Base-by-base conservation (phyloP, 1,140 invertebrate species). In the Tetramorium parvispinum region DNA sequence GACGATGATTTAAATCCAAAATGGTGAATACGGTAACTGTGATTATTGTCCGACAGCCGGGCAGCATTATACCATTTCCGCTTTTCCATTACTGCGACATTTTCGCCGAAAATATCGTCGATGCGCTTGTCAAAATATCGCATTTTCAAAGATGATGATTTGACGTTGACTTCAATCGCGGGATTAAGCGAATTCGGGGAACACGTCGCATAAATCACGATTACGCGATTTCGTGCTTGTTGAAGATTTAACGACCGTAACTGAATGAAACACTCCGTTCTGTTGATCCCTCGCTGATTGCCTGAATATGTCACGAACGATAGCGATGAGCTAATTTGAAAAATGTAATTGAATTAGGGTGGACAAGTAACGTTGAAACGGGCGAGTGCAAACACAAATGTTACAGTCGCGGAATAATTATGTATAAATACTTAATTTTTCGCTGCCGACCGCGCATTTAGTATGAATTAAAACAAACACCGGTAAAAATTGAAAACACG, bases 1-100 rank as follows among this genome's bases (percentile, higher is more conserved):
- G 79, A 75, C 75, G 79, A 70, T 81, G 65, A 81, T 83, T 73
- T 73, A 83, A 73, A 73, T 83, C 43, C 40, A 73, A 57, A 83
- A 83, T 37, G 40, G 24, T 18, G 68, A n/a, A 59, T 49, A 59
- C 27, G 24, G 18, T 57, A 18, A 57, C 32, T 43, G 21, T 81
- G 65, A 81, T 73, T 73, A 75, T 59, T 49, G 51, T 21, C 43
- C 32, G 79, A 83, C 79, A 75, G 53, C 18, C 70, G 40, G 21
- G 53, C 18, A 53, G 40, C 53, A 73, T 82, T 82, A 59, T 82
- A 46, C 18, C 66, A 71, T 59, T 73, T 82, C 53, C 37, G 51
- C 66, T 46, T 73, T 82, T 59, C 79, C 53, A 73, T 70, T 53
- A 71, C 32, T 53, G 66, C 53, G 24, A 82, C 66, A 82, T 57